Percentiles rank a stretch among this genome's conserved stretches.
phyloP scores from a whole-genome alignment of 1,140 invertebrate genomes.

The Alviniconcha marisindica region DNA sequence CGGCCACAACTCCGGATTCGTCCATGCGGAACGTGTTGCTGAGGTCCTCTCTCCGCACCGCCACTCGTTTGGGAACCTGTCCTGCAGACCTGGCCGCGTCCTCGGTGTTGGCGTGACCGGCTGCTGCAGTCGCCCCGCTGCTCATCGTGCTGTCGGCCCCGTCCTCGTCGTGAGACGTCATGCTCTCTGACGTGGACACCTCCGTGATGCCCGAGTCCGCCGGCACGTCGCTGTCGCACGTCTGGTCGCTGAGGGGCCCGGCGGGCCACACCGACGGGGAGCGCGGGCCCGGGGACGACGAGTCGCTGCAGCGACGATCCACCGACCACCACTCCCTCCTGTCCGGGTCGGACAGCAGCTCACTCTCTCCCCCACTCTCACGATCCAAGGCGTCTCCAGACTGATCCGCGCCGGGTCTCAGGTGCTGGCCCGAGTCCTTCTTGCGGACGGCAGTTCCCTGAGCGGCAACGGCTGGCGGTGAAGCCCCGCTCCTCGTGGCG shows the following conservation, averaged over 20 bases:
- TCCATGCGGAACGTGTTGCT: not conserved
- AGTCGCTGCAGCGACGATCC: not conserved
- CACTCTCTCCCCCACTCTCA: too few relatives aligned
- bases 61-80: not conserved
- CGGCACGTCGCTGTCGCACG: not conserved
- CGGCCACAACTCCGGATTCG: not conserved
- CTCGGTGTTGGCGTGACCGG: not conserved
- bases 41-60: slow-evolving; percentile 23
- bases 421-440: too few relatives aligned
- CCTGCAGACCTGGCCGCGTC: not conserved
- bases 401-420: too few relatives aligned
- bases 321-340: not conserved
- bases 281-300: not conserved
- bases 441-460: too few relatives aligned
- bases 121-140: not conserved
- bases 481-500: too few relatives aligned
- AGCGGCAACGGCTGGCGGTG: too few relatives aligned
- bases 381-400: too few relatives aligned
- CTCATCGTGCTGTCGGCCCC: not conserved
- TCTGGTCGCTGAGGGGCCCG: not conserved
- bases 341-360: not conserved
- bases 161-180: not conserved
- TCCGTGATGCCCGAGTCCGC: not conserved
- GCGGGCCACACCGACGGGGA: not conserved
- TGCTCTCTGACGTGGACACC: not conserved